Conservation (phyloP, 1,140 invertebrate species). For the Dysdera silvatica region DNA sequence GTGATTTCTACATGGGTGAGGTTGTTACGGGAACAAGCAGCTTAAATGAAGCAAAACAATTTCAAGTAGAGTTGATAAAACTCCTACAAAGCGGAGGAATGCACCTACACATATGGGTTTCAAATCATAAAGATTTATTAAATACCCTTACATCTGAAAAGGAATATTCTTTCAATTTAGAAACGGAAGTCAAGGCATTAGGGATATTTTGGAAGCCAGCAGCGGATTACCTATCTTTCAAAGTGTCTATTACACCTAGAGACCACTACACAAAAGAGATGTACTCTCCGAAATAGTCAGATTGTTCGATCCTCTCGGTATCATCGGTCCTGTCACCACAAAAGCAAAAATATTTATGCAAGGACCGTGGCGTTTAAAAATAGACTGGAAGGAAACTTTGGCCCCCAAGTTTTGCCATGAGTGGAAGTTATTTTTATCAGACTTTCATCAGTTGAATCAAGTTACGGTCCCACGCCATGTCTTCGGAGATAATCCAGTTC, state of each 20-base stretch:
- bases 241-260: not conserved
- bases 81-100: constrained; percentile 28
- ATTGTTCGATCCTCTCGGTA: constrained; percentile 47
- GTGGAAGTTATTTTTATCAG: too few species aligned
- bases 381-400: too few species aligned
- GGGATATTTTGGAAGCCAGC: not conserved
- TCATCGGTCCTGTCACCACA: too few species aligned
- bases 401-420: too few species aligned
- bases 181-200: constrained; percentile 3
- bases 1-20: constrained; percentile 33
- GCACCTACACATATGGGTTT: constrained; percentile 40
- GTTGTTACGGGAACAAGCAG: constrained; percentile 33
- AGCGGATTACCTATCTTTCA: not conserved
- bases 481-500: too few species aligned
- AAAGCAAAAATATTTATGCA: too few species aligned
- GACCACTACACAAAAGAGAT: not conserved
- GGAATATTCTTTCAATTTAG: constrained; percentile 23
- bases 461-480: too few species aligned
- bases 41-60: constrained; percentile 17
- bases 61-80: not conserved
- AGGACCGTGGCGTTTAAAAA: too few species aligned
- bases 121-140: constrained; percentile 12
- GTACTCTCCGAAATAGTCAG: constrained; percentile 24
- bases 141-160: constrained; percentile 9
- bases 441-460: too few species aligned